Base-by-base conservation (phyloP, 2,113 vertebrate species). In the Cyanoliseus patagonus region DNA sequence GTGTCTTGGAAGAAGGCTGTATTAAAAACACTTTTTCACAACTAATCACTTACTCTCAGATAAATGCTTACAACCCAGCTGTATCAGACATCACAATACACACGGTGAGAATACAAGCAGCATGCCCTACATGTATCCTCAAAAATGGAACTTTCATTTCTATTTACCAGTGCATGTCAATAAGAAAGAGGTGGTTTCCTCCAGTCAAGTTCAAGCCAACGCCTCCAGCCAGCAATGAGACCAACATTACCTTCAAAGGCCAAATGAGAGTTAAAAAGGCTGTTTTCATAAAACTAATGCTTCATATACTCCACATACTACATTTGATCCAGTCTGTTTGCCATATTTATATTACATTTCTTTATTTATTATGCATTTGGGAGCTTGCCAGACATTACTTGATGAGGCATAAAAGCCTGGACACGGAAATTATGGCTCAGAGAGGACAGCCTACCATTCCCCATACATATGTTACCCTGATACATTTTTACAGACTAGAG, bases 111-210 rank as follows among this genome's bases (percentile, higher is more conserved):
- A 83, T 80, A 24, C 20, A 67, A 72, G 28, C 39, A 88, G 31
- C 31, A 19, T 13, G 30, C 13, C 35, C 83, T 35, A 27, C 11
- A 16, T 17, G 17, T 11, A 33, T 28, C 15, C 22, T 68, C 12
- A 0, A 4, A 62, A 25, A n/a, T 6, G 13, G 46, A 94, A 44
- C 25, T 61, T 51, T 15, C 30, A n/a, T 64, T 94, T 95, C 25
- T 51, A 59, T 89, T 98, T 98, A 99, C 99, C 99, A 99, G 97
- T 99, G 99, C 99, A 99, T 99, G 96, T 99, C 99, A 59, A 99
- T 98, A 49, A 99, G 99, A 94, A 99, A 99, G 52, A 99, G 99
- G 87, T 99, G 99, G 96, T 99, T 99, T 73, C 99, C 99, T 89
- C 99, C 99, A 42, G 97, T 98, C 63, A 99, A 97, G 94, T 99